Base-by-base conservation (phyloP, 2,888 invertebrate genomes). In the Celastrina argiolus region DNA sequence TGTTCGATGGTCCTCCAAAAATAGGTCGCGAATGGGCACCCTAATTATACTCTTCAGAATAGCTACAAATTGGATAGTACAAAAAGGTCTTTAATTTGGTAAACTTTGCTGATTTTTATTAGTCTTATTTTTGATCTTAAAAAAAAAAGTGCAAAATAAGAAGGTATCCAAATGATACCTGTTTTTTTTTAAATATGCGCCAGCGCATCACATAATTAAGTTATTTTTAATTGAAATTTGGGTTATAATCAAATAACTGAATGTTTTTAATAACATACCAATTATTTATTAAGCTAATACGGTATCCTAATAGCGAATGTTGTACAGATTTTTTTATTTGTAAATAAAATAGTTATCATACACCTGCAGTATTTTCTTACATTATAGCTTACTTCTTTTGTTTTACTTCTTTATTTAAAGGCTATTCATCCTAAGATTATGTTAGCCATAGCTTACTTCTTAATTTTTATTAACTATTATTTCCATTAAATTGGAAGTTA, bases 311-410 rank as follows among this genome's bases (percentile, higher is more conserved):
- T 18, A 61, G 61, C 61, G 36, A 39, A 39, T 61, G 39, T 61
- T 61, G 61, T 61, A 61, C 61, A 61, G 61, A 61, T 61, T 61
- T 61, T n/a, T 61, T 61, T 61, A 61, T 61, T 61, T 61, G 61
- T 61, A 61, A 61, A 61, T 61, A 61, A 61, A 61, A 61, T 61
- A 61, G 36, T 61, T 61, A 61, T 39, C 61, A 22, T 36, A 61
- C 12, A 61, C 14, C 39, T n/a, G n/a, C n/a, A 7, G 16, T 31
- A 10, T 31, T 58, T 31, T 56, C n/a, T n/a, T n/a, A n/a, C n/a
- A n/a, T n/a, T n/a, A n/a, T n/a, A n/a, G n/a, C n/a, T n/a, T n/a
- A n/a, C n/a, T n/a, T n/a, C n/a, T n/a, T n/a, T n/a, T n/a, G n/a
- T n/a, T n/a, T n/a, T n/a, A n/a, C n/a, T n/a, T n/a, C n/a, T n/a